Base-by-base conservation (phyloP, 2,888 invertebrate species). In the Drymonia ruficornis region DNA sequence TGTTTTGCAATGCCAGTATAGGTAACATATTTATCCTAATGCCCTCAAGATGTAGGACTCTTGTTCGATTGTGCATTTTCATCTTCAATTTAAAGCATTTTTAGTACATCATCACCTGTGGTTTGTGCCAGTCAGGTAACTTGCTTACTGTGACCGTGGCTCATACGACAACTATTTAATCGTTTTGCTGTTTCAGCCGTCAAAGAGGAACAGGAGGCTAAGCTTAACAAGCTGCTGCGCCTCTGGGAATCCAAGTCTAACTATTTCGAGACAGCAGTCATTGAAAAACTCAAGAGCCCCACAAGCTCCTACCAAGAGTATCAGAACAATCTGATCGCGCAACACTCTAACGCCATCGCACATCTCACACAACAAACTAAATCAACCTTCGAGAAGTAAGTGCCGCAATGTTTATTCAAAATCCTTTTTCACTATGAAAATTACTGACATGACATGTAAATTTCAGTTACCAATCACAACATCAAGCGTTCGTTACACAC, bases 221-320 rank as follows among this genome's bases (percentile, higher is more conserved):
- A 99, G 92, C 93, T 99, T 61, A 97, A 97, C 81, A 99, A 99
- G 94, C 92, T 99, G 70, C 94, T 99, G 61, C 97, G 97, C 63
- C 94, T 99, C 45, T 99, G 99, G 99, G 99, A 99, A 91, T 97
- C 98, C 67, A 99, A 99, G 93, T 95, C 96, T 63, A 96, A 97
- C 92, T 97, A 97, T 91, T 96, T 98, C 83, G 96, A 96, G 82
- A 93, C 95, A 13, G 94, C 95, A 11, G 96, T 97, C 65, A 96
- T 98, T 75, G 96, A 96, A 62, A 96, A 97, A 87, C 94, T 99
- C 91, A 96, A 97, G 81, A 96, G 96, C 70, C 98, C 98, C 1
- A 95, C 96, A 62, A 94, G 95, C 53, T 97, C 98, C n/a, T 96
- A 98, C 94, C 96, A 97, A 74, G 96, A 97, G 76, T 98, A 97